Conservation (phyloP, 1,140 invertebrate species). For the Zaprionus ghesquierei region DNA sequence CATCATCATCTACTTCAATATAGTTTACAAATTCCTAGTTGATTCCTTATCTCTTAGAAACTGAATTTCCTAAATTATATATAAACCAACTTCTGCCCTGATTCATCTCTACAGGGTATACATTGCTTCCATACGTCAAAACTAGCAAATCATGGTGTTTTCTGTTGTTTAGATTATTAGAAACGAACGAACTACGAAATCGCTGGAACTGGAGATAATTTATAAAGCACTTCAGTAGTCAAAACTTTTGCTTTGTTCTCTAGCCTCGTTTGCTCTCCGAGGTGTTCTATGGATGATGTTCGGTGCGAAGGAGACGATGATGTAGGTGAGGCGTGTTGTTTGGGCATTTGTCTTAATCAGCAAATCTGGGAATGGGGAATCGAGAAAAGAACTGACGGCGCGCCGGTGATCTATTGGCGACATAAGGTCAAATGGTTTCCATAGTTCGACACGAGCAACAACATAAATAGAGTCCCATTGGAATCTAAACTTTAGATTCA, state of each 20-base stretch:
- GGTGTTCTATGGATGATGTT: background rate
- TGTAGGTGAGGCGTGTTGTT: constrained; percentile 25
- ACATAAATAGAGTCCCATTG: background rate
- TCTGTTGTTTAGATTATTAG: constrained; percentile 70
- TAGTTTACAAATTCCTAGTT: too few species aligned
- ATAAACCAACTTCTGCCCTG: background rate
- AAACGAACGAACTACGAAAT: constrained; percentile 62
- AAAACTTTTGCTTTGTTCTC: constrained; percentile 16
- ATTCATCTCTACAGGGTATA: background rate
- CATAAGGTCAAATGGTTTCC: constrained; percentile 33
- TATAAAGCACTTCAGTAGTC: constrained; percentile 67
- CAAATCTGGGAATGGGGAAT: background rate
- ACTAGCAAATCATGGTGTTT: constrained; percentile 3
- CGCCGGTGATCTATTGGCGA: constrained; percentile 53
- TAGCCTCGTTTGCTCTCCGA: background rate
- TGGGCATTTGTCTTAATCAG: constrained; percentile 62
- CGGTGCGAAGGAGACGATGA: background rate
- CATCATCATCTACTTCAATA: too few species aligned
- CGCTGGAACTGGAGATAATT: constrained; percentile 62
- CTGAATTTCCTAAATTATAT: too few species aligned
- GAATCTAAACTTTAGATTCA: background rate
- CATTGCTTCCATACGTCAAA: background rate
- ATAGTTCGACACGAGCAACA: constrained; percentile 25
- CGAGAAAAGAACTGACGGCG: constrained; percentile 1
- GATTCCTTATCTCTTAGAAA: too few species aligned